Evolutionary conservation across 2,113 vertebrate genomes (phyloP), one percentile per base, ranked within the genome.

Genomic region (Noctilio leporinus): DNA sequence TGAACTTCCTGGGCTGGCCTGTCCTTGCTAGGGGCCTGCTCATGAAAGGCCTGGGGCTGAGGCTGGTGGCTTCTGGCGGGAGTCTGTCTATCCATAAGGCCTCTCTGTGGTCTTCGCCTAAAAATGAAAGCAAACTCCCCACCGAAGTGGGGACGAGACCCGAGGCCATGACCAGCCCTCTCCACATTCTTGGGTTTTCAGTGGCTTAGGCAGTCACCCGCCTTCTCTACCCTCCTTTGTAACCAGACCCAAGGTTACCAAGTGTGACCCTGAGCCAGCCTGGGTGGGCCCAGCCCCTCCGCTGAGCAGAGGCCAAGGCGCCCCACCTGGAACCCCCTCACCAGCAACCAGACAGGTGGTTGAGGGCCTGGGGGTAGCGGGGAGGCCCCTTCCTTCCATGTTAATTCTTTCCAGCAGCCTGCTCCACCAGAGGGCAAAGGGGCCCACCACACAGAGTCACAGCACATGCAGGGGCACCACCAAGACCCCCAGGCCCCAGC

Each of bases 161-260:
- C 14, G 24, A n/a, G 91, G 69, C 88, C 7, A 0, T 3, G 76
- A 59, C 4, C 2, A 20, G 81, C 65, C 55, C 4, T 8, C 43
- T 33, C 77, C 40, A 51, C 89, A 94, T 94, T 89, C 95, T 22
- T 82, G 67, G 78, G 93, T 87, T 77, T 93, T 90, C 90, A 69
- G 33, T 0, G 28, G 26, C 83, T 67, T 12, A 62, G 47, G 26
- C 53, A 84, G 77, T 57, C 43, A 64, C 91, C 83, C 86, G 49
- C 51, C 0, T 6, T 14, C 73, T 33, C 64, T 10, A 1, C 35
- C 67, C 33, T 40, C 83, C 94, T 96, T 84, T 82, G 93, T 70
- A 89, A 91, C 40, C 1, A 14, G 95, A 82, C 78, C n/a, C 16
- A 0, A 90, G 89, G 86, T 85, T 57, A 88, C 65, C 1, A 30